A percentile compares a stretch with the other conserved stretches of the same genome.
phyloP scores from a whole-genome alignment of 2,113 vertebrate species.

The Nerophis lumbriciformis region DNA sequence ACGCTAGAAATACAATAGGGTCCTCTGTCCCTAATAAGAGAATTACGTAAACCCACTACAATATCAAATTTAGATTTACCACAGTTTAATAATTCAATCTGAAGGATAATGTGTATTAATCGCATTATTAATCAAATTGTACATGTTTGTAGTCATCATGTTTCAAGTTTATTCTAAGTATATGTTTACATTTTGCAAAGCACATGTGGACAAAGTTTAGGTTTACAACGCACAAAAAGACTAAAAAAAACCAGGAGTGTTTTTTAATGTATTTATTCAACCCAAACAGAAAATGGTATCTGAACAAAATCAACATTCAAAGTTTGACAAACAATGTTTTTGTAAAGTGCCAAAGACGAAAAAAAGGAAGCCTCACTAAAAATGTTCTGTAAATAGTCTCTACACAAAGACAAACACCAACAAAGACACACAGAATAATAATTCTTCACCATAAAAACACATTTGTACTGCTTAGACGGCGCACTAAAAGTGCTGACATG shows the following conservation, averaged over 20 bases:
- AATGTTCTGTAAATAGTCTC: slow-evolving; percentile 7
- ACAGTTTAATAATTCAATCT: too few relatives aligned
- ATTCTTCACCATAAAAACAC: slow-evolving; percentile 28
- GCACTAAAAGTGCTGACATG: slow-evolving; percentile 8
- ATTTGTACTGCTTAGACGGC: slow-evolving; percentile 32
- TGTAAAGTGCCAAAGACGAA: slow-evolving; percentile 69
- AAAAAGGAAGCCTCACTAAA: slow-evolving; percentile 40
- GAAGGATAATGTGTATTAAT: too few relatives aligned
- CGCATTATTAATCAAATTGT: too few relatives aligned
- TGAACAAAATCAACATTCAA: slow-evolving; percentile 48
- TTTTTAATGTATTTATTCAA: slow-evolving; percentile 51
- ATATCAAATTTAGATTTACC: too few relatives aligned
- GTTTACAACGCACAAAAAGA: not conserved
- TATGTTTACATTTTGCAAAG: too few relatives aligned
- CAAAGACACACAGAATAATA: slow-evolving; percentile 32
- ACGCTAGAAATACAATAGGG: too few relatives aligned
- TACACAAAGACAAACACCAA: slow-evolving; percentile 26
- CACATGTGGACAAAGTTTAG: not conserved
- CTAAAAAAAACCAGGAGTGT: not conserved
- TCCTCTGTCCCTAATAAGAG: too few relatives aligned
- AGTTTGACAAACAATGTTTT: slow-evolving; percentile 41
- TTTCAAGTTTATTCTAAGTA: not conserved
- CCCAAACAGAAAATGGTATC: slow-evolving; percentile 34
- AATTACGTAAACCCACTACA: too few relatives aligned
- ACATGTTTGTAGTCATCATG: too few relatives aligned